A percentile compares a stretch with the other conserved stretches of the same genome.
Conservation (phyloP, 2,113 vertebrate species). For the Galemys pyrenaicus region DNA sequence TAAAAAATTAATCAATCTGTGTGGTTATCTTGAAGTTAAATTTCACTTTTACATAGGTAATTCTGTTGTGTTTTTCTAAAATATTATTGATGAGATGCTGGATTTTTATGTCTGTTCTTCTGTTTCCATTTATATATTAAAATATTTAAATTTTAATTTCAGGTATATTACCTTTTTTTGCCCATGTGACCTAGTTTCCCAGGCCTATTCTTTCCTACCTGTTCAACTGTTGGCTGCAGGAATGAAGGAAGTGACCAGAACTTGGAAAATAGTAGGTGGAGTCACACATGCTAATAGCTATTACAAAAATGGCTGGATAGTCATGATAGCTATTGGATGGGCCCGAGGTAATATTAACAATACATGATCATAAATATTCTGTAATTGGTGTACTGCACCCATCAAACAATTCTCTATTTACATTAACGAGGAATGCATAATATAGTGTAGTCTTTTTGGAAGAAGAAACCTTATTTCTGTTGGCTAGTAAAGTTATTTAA, state of each 20-base stretch:
- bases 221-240: constrained; percentile 90
- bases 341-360: constrained; percentile 90
- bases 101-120: constrained; percentile 54
- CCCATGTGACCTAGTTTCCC: constrained; percentile 91
- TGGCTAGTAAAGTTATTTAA: constrained; percentile 47
- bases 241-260: constrained; percentile 97
- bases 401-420: constrained; percentile 5
- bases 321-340: constrained; percentile 96
- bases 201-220: constrained; percentile 87
- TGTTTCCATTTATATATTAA: constrained; percentile 59
- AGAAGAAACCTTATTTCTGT: constrained; percentile 21
- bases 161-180: constrained; percentile 98
- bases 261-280: constrained; percentile 95
- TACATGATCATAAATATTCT: constrained; percentile 59
- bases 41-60: constrained; percentile 4
- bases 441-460: constrained; percentile 6
- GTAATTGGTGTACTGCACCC: constrained; percentile 43
- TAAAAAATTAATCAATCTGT: neutral
- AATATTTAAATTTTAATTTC: constrained; percentile 76
- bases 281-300: constrained; percentile 89
- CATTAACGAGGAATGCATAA: neutral
- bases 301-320: constrained; percentile 93
- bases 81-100: constrained; percentile 15
- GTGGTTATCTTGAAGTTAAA: constrained; percentile 26
- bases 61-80: constrained; percentile 40